These are phyloP conservation scores for Vultur gryphus DNA, from an alignment of 2,797 vertebrate species.

Conservation along the genomic window DNA sequence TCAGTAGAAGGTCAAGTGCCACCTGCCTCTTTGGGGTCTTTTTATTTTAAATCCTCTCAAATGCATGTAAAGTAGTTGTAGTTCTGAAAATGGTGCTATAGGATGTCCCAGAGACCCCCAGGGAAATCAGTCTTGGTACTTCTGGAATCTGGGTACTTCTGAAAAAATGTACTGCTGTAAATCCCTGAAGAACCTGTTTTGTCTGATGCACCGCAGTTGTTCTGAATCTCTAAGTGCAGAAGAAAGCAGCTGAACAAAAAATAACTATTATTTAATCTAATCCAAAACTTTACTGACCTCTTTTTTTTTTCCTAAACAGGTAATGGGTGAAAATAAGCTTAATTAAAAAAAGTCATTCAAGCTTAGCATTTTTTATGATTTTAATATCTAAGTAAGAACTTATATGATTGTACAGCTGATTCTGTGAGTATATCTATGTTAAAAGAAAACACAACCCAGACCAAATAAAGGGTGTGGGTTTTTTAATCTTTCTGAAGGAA, in stretches of 20 bases:
- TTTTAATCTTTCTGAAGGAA: background rate
- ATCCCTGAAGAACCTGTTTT: background rate
- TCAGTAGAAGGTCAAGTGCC: background rate
- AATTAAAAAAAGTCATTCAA: background rate
- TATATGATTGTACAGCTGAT: background rate
- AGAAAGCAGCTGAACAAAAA: background rate
- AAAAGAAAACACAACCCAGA: background rate
- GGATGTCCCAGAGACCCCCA: background rate
- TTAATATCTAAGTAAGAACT: background rate
- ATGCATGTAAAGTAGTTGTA: fast-evolving
- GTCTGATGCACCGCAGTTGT: background rate
- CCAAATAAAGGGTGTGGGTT: background rate
- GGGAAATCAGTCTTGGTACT: background rate
- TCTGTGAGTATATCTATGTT: background rate
- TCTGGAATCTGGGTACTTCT: background rate
- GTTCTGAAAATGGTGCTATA: background rate
- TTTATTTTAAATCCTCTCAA: background rate
- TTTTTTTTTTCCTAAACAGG: background rate
- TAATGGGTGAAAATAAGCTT: background rate
- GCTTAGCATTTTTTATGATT: background rate
- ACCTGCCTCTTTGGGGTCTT: background rate
- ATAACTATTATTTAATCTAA: background rate
- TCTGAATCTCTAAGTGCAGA: background rate
- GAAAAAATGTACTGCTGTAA: fast-evolving
- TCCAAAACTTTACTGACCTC: background rate